Evolutionary conservation across 1,140 invertebrate species (phyloP).

Genomic region (Drosophila tsacasi): DNA sequence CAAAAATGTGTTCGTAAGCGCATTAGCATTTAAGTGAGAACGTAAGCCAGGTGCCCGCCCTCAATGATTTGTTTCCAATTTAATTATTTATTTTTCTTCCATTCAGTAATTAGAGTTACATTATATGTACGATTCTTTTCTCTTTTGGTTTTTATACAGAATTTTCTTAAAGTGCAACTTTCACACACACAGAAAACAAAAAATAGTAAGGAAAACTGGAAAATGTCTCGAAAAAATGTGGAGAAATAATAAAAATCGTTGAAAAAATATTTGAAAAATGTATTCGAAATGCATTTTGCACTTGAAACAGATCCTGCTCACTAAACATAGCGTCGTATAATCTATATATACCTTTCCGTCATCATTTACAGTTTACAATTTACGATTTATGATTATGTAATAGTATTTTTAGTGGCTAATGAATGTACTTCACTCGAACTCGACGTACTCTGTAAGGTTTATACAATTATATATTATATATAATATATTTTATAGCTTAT

Average conservation of each 20-base stretch:
- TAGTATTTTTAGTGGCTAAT: constrained; percentile 71
- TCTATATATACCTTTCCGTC: constrained; percentile 37
- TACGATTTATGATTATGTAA: constrained; percentile 51
- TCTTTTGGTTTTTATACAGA: constrained; percentile 56
- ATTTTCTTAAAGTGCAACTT: constrained; percentile 54
- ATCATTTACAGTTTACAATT: constrained; percentile 53
- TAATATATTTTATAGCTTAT: constrained; percentile 73
- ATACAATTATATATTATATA: constrained; percentile 63
- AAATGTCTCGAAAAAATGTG: constrained; percentile 38
- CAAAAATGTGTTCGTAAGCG: constrained; percentile 68
- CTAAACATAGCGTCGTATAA: constrained; percentile 37
- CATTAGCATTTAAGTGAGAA: constrained; percentile 38
- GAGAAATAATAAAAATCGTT: constrained; percentile 52
- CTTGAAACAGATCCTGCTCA: constrained; percentile 60
- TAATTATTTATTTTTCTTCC: constrained; percentile 64
- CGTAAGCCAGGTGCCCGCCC: constrained; percentile 18
- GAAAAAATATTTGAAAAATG: constrained; percentile 59
- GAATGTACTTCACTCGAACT: constrained; percentile 79
- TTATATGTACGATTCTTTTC: constrained; percentile 65
- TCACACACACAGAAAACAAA: constrained; percentile 11
- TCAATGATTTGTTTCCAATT: constrained; percentile 33
- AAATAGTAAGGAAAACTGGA: constrained; percentile 13
- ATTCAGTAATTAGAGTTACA: constrained; percentile 72
- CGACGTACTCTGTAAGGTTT: constrained; percentile 70
- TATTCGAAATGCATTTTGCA: constrained; percentile 74